Evolutionary conservation across 35 echinoderm and acorn worm genomes (phyloP), one percentile per base, ranked within the genome.

Genomic region (Apostichopus californicus): DNA sequence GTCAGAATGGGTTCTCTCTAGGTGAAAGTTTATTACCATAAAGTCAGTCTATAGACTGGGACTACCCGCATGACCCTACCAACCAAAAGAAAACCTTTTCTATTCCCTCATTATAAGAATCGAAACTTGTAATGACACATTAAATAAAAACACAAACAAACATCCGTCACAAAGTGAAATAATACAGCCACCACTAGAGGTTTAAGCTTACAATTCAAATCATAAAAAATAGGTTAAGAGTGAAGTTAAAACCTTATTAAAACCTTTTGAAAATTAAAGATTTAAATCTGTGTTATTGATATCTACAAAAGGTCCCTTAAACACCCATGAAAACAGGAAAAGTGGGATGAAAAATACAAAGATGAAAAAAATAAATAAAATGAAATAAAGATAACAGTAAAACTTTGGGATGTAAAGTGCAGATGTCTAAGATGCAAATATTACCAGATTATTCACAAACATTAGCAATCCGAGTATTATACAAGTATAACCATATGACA

Each of bases 171-270:
- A 61, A 12, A 61, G 58, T 61, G 58, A 61, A 75, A 75, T 75
- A 18, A 75, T 75, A 75, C 14, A 75, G 71, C 71, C 21, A 61
- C n/a, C 17, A 75, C 3, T 20, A 75, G 13, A 20, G 15, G 71
- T 22, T 75, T 75, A 75, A 75, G 20, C n/a, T 22, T 75, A 75
- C 71, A 75, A 75, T 75, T 75, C 71, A 75, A 75, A 75, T 75
- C 71, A 20, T 75, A 22, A 75, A 75, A 75, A 61, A 75, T 6
- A 75, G 12, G 71, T 20, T 20, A 22, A 75, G 15, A 22, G 20
- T 22, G 71, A 75, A 13, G 24, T 18, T 20, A n/a, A 75, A 75
- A 75, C 14, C 6, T 7, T 22, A 75, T 75, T 75, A 75, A 75
- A 75, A 75, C 71, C 71, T 75, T 75, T 75, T 20, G 7, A 18